Conservation (phyloP, 2,113 vertebrate genomes). For the Carlito syrichta region DNA sequence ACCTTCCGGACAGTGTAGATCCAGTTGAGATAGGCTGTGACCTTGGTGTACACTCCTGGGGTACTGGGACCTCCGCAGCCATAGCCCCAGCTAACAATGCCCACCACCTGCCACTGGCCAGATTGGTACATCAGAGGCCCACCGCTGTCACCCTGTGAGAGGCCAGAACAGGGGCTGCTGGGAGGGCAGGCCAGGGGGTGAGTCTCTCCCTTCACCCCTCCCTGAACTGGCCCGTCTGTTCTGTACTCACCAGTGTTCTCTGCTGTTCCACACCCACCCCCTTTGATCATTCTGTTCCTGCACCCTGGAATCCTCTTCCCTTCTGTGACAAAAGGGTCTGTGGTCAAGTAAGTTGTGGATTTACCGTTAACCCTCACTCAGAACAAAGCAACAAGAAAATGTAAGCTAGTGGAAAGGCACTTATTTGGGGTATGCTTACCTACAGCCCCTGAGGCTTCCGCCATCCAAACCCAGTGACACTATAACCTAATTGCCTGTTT, state of each 20-base stretch:
- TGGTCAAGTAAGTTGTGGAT: too few relatives aligned
- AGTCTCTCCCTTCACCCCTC: not conserved
- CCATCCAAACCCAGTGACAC: not conserved
- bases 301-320: not conserved
- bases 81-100: constrained; percentile 94
- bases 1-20: constrained; percentile 86
- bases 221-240: too few relatives aligned
- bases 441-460: not conserved
- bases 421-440: not conserved
- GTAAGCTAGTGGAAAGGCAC: not conserved
- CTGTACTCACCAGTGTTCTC: not conserved
- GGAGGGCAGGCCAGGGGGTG: not conserved
- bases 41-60: constrained; percentile 89
- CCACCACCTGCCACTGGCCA: constrained; percentile 84
- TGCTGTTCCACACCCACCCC: not conserved
- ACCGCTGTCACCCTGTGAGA: constrained; percentile 91
- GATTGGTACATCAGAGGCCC: constrained; percentile 87
- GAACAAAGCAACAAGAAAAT: not conserved
- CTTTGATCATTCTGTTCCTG: not conserved
- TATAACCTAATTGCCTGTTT: not conserved
- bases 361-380: not conserved
- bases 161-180: not conserved
- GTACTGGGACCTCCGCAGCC: constrained; percentile 85
- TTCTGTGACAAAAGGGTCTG: not conserved
- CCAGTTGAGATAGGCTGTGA: constrained; percentile 89